Base-by-base conservation (phyloP, 2,113 vertebrate species). In the Excalfactoria chinensis region DNA sequence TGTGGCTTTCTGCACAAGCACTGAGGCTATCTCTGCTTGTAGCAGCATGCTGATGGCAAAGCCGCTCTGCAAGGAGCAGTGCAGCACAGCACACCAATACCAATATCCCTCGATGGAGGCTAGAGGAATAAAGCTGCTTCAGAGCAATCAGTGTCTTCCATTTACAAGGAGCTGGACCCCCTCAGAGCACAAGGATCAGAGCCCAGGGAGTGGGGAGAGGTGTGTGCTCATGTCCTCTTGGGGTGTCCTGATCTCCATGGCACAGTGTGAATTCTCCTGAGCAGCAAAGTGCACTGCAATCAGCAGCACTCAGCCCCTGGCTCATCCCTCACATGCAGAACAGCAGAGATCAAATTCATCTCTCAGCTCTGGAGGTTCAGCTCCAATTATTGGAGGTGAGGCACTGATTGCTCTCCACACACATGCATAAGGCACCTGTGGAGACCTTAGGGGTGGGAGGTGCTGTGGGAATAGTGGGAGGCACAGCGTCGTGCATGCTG, bases 331-430 rank as follows among this genome's bases (percentile, higher is more conserved):
- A 37, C 87, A 1, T 63, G 59, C 81, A 76, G 58, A 89, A 18
- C 44, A 53, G 89, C 67, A 68, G 67, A 75, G 89, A 92, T 69
- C 53, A 25, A 60, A 62, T 32, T n/a, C 35, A 53, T n/a, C 81
- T 32, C 34, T 46, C 9, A 0, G 63, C 86, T 81, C 84, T 0
- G 7, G n/a, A 84, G 88, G 73, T 77, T 88, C 80, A 15, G 25
- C 86, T 89, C 49, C 84, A 62, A 8, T 93, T 73, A 73, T 0
- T 26, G 86, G 74, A 89, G 87, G 89, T 66, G 89, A 89, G 58
- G 82, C 19, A 15, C 72, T 75, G 92, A 82, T 66, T 71, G 83
- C 84, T 71, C 88, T 43, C 44, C 88, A 51, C 86, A 41, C 53
- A 3, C n/a, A 3, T 6, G 19, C 71, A 12, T 34, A 37, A 76